Percentiles rank a stretch among this genome's conserved stretches.
phyloP scores from a whole-genome alignment of 2,888 invertebrate species.

The Siphonodentalium dalli region DNA sequence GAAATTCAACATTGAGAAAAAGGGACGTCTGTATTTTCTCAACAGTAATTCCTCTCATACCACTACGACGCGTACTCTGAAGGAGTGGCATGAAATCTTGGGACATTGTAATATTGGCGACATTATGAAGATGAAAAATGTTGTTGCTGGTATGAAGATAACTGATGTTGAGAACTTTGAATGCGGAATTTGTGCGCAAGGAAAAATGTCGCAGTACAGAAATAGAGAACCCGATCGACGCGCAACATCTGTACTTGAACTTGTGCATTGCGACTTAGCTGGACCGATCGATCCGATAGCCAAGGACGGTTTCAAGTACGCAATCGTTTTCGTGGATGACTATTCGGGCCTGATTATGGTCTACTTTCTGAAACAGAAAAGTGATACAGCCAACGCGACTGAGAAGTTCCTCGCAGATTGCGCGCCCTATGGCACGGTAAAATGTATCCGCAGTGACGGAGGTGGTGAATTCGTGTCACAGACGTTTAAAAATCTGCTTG shows the following conservation, averaged over 20 bases:
- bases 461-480: too few relatives aligned
- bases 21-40: constrained; percentile 22
- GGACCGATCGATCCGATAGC: constrained; percentile 22
- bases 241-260: constrained; percentile 5
- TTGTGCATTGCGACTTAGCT: constrained; percentile 16
- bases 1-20: constrained; percentile 22
- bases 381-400: constrained; percentile 11
- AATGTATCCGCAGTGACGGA: too few relatives aligned
- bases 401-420: constrained; percentile 17
- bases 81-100: constrained; percentile 21
- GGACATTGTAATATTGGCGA: constrained; percentile 29
- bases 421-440: too few relatives aligned
- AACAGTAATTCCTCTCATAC: too few relatives aligned
- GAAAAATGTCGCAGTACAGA: constrained; percentile 22
- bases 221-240: constrained; percentile 17
- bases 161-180: constrained; percentile 4
- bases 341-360: constrained; percentile 15
- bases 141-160: too few relatives aligned
- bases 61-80: too few relatives aligned
- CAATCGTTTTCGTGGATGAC: constrained; percentile 18
- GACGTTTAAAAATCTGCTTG: too few relatives aligned
- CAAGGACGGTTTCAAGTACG: constrained; percentile 21
- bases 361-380: constrained; percentile 11
- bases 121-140: constrained; percentile 16
- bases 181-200: constrained; percentile 16